A percentile compares a stretch with the other conserved stretches of the same genome.
Conservation (phyloP, 2,888 invertebrate species). For the Habroteleia sp. region DNA sequence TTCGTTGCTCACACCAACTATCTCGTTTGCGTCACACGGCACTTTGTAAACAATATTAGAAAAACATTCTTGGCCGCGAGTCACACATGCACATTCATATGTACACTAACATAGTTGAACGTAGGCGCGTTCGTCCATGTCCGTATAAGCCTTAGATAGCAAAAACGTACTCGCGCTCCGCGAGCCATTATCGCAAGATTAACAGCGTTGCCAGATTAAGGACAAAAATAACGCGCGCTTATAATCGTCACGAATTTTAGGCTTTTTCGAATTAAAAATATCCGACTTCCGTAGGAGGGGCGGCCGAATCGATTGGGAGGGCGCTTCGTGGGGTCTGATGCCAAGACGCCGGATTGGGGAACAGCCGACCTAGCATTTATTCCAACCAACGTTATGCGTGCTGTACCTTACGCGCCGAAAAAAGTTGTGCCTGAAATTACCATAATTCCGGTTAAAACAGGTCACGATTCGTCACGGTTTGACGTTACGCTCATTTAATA, state of each 20-base stretch:
- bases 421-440: no score
- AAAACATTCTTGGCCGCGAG: constrained; percentile 66
- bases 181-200: constrained; percentile 56
- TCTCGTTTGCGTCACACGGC: constrained; percentile 65
- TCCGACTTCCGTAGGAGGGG: constrained; percentile 18
- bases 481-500: no score
- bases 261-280: constrained; percentile 43
- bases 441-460: no score
- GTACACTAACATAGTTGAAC: constrained; percentile 3
- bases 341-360: no score
- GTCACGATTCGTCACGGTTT: no score
- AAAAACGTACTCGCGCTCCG: constrained; percentile 17
- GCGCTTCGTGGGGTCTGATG: neutral
- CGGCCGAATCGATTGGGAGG: neutral
- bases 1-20: constrained; percentile 64
- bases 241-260: constrained; percentile 26
- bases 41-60: constrained; percentile 65
- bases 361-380: no score
- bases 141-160: constrained; percentile 24
- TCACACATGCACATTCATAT: constrained; percentile 20
- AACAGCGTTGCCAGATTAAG: constrained; percentile 60
- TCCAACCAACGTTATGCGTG: no score
- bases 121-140: neutral
- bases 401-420: no score
- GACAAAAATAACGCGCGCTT: constrained; percentile 42